Percentiles rank a stretch among this genome's conserved stretches.
phyloP scores from a whole-genome alignment of 2,113 vertebrate species.

The Xiphophorus hellerii region DNA sequence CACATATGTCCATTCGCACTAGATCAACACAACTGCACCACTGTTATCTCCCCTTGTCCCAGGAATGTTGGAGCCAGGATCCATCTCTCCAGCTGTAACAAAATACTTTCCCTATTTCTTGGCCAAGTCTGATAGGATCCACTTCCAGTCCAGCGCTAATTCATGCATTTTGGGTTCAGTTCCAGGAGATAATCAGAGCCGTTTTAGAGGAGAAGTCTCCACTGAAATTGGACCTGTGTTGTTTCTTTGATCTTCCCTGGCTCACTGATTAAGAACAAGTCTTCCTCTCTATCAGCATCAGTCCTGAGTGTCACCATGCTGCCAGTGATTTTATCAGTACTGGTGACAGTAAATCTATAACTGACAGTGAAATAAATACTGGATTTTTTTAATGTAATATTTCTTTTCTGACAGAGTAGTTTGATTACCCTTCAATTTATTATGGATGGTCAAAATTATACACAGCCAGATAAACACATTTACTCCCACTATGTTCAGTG shows the following conservation, averaged over 20 bases:
- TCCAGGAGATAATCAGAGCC: slow-evolving; percentile 47
- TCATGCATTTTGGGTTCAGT: slow-evolving; percentile 28
- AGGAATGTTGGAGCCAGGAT: slow-evolving; percentile 38
- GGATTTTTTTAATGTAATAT: neutral
- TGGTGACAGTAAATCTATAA: neutral
- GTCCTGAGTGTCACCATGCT: slow-evolving; percentile 11
- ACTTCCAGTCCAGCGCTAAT: slow-evolving; percentile 21
- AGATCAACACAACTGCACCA: slow-evolving; percentile 40
- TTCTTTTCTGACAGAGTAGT: neutral
- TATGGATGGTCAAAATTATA: too few relatives aligned
- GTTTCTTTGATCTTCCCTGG: slow-evolving; percentile 56
- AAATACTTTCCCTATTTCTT: slow-evolving; percentile 21
- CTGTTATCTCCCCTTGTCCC: slow-evolving; percentile 41
- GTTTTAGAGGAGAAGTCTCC: slow-evolving; percentile 48
- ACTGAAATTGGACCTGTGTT: slow-evolving; percentile 43
- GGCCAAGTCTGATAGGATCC: slow-evolving; percentile 48
- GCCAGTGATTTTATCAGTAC: slow-evolving; percentile 3
- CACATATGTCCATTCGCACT: slow-evolving; percentile 21
- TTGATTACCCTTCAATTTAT: neutral
- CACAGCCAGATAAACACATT: too few relatives aligned
- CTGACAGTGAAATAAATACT: neutral
- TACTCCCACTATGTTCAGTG: neutral
- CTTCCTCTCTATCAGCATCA: slow-evolving; percentile 15
- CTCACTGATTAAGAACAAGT: slow-evolving; percentile 47
- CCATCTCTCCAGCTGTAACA: slow-evolving; percentile 32